A percentile compares a stretch with the other conserved stretches of the same genome.
Evolutionary conservation across 2,797 vertebrate species (phyloP).

Genomic region (Enteromius treurensis): DNA sequence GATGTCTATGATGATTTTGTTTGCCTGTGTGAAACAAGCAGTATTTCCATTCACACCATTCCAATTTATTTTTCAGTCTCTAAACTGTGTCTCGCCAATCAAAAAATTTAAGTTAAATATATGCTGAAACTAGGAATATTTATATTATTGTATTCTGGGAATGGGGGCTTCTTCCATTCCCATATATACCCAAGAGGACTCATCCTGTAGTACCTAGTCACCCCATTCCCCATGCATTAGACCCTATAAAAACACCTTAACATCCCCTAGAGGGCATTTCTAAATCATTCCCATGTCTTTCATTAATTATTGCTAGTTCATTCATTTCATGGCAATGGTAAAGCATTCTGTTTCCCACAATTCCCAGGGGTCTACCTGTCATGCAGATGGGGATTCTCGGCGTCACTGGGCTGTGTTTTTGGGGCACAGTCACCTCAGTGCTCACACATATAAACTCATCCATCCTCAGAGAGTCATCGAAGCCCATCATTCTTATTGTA

Average conservation of each 20-base stretch:
- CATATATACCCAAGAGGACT: constrained; percentile 35
- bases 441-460: constrained; percentile 66
- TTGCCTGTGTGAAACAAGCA: constrained; percentile 10
- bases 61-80: background rate
- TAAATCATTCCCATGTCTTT: constrained; percentile 26
- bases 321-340: background rate
- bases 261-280: constrained; percentile 47
- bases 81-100: background rate
- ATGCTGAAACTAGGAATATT: background rate
- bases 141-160: constrained; percentile 63
- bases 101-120: background rate
- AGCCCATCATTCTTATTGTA: constrained; percentile 79
- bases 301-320: constrained; percentile 41
- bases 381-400: constrained; percentile 55
- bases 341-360: constrained; percentile 23
- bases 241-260: constrained; percentile 48
- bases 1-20: background rate
- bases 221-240: constrained; percentile 34
- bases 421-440: constrained; percentile 50
- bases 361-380: constrained; percentile 54
- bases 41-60: background rate
- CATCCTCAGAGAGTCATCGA: constrained; percentile 65
- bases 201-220: constrained; percentile 33
- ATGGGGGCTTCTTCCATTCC: constrained; percentile 52
- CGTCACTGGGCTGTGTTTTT: constrained; percentile 47